These are phyloP conservation scores for Melanaphis sacchari DNA, from an alignment of 1,140 invertebrate species.

Conservation along the genomic window DNA sequence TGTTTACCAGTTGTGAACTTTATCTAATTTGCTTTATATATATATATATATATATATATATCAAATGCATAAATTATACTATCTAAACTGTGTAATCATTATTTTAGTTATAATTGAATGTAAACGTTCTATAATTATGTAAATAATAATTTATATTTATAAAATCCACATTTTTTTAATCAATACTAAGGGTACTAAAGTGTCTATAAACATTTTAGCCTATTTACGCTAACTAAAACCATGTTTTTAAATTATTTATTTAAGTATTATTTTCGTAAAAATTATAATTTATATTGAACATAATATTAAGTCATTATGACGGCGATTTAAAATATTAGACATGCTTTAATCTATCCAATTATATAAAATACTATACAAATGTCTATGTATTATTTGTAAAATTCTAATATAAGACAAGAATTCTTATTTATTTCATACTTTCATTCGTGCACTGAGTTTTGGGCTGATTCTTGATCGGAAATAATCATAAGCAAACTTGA, in stretches of 20 bases:
- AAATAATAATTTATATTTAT: too few species aligned
- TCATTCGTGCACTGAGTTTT: slow-evolving; percentile 73
- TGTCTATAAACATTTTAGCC: too few species aligned
- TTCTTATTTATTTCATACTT: slow-evolving; percentile 65
- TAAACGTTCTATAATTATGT: too few species aligned
- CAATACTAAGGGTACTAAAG: too few species aligned
- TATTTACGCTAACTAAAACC: not conserved
- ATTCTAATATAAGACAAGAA: not conserved
- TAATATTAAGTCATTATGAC: not conserved
- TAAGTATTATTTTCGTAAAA: not conserved
- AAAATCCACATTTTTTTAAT: too few species aligned
- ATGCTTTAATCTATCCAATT: not conserved
- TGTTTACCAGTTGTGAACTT: too few species aligned
- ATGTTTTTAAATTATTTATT: not conserved
- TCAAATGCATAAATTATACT: too few species aligned
- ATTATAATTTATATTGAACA: not conserved
- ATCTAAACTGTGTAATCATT: too few species aligned
- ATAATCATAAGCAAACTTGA: slow-evolving; percentile 78
- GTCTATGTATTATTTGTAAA: not conserved
- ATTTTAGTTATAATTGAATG: too few species aligned
- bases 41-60: slow-evolving; percentile 59
- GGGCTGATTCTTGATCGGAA: slow-evolving; percentile 72
- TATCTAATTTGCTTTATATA: too few species aligned
- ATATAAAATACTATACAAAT: not conserved
- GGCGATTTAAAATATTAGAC: not conserved